Evolutionary conservation across 2,888 invertebrate species (phyloP), one percentile per base, ranked within the genome.

Genomic region (Latheticus oryzae): DNA sequence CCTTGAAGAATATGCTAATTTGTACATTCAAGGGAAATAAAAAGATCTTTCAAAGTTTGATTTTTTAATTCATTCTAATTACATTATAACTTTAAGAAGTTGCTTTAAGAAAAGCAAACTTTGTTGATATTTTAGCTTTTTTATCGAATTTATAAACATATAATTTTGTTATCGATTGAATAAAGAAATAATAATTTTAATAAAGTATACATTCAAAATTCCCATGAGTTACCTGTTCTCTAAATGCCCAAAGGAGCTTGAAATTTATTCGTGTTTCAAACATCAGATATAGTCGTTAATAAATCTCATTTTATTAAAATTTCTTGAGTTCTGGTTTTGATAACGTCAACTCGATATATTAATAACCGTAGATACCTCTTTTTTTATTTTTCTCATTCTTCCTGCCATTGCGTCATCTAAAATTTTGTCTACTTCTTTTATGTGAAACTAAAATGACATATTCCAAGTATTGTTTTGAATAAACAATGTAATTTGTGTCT

Each of bases 71-170:
- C 43, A 30, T 51, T 26, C 30, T 57, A 51, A 57, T 57, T 57
- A 43, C 51, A 43, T 51, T 57, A 56, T 38, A n/a, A 48, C 40
- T 48, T 56, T 48, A 42, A 56, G 42, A 40, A 48, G 21, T 30
- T 40, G 23, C 42, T 42, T 52, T 21, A 42, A 52, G 48, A 48
- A 13, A 37, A 23, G 16, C 15, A 48, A 48, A 48, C 24, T 48
- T 47, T 32, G 33, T 47, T 48, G 35, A 35, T 48, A 15, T 24
- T 33, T 35, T 48, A n/a, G n/a, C n/a, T n/a, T n/a, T n/a, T n/a
- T n/a, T n/a, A n/a, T n/a, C n/a, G n/a, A n/a, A n/a, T n/a, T n/a
- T n/a, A n/a, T n/a, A n/a, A n/a, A n/a, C n/a, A n/a, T n/a, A n/a
- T n/a, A n/a, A n/a, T n/a, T n/a, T n/a, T n/a, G n/a, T n/a, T n/a